These are phyloP conservation scores for Semaprochilodus insignis DNA, from an alignment of 2,797 vertebrate species.

Conservation along the genomic window DNA sequence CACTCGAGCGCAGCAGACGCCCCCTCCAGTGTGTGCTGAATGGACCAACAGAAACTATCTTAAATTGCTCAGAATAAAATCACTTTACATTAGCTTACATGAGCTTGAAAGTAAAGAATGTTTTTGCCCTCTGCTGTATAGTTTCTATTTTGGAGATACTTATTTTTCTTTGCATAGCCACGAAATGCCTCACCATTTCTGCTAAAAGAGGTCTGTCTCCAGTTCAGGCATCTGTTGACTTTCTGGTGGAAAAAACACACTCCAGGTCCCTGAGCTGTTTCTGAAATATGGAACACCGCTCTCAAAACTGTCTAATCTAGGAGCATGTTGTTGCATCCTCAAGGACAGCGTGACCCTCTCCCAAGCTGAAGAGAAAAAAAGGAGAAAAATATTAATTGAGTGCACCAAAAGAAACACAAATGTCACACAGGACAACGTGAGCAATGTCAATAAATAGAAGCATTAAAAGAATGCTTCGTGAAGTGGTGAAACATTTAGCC, in stretches of 20 bases:
- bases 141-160: too few species aligned
- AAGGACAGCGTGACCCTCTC: slow-evolving; percentile 70
- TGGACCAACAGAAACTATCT: too few species aligned
- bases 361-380: slow-evolving; percentile 40
- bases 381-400: slow-evolving; percentile 54
- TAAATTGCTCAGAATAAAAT: too few species aligned
- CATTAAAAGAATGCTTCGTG: neutral
- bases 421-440: slow-evolving; percentile 61
- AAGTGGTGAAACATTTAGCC: slow-evolving; percentile 3
- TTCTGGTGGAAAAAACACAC: slow-evolving; percentile 55
- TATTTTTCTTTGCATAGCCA: too few species aligned
- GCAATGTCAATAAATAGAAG: slow-evolving; percentile 18
- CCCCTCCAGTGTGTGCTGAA: too few species aligned
- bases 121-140: too few species aligned
- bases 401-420: slow-evolving; percentile 66
- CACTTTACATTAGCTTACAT: too few species aligned
- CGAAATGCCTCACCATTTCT: too few species aligned
- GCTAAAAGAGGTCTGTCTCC: neutral
- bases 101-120: too few species aligned
- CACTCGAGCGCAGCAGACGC: too few species aligned
- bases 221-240: slow-evolving; percentile 60
- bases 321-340: slow-evolving; percentile 67
- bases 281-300: slow-evolving; percentile 72
- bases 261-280: slow-evolving; percentile 68
- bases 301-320: slow-evolving; percentile 59